Evolutionary conservation across 2,888 invertebrate genomes (phyloP).

Genomic region (Zelleria hepariella): DNA sequence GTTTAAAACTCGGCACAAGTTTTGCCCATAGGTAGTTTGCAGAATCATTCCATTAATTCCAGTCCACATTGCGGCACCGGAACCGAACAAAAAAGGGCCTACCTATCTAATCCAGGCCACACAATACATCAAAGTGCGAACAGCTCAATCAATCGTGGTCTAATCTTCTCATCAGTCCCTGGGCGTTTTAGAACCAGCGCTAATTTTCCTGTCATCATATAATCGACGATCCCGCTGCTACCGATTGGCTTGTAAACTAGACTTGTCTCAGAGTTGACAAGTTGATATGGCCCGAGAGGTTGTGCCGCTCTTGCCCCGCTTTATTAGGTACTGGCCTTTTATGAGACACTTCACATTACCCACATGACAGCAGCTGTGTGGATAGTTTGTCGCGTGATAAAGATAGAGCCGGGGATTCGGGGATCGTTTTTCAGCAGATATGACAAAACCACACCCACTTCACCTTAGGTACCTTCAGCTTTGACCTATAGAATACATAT

Average conservation of each 20-base stretch:
- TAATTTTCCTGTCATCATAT: slow-evolving; percentile 1
- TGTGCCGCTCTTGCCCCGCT: neutral
- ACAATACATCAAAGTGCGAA: neutral
- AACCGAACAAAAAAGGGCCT: neutral
- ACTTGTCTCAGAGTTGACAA: neutral
- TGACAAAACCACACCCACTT: no score
- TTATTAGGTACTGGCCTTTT: neutral
- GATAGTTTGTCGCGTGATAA: no score
- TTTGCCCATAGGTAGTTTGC: no score
- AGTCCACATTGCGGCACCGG: neutral
- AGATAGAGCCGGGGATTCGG: no score
- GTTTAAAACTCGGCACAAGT: no score
- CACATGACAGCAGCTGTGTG: no score
- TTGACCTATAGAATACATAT: no score
- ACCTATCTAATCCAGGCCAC: neutral
- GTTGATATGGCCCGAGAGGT: neutral
- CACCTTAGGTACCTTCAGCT: no score
- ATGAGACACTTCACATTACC: no score
- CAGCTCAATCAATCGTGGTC: neutral
- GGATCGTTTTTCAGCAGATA: no score
- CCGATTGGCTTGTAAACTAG: neutral
- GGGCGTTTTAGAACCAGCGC: neutral
- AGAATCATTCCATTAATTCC: no score
- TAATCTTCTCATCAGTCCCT: neutral
- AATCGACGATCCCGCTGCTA: neutral